Percentiles rank a stretch among this genome's conserved stretches.
phyloP scores from a whole-genome alignment of 2,888 invertebrate genomes.

The Leptinotarsa haldemani region DNA sequence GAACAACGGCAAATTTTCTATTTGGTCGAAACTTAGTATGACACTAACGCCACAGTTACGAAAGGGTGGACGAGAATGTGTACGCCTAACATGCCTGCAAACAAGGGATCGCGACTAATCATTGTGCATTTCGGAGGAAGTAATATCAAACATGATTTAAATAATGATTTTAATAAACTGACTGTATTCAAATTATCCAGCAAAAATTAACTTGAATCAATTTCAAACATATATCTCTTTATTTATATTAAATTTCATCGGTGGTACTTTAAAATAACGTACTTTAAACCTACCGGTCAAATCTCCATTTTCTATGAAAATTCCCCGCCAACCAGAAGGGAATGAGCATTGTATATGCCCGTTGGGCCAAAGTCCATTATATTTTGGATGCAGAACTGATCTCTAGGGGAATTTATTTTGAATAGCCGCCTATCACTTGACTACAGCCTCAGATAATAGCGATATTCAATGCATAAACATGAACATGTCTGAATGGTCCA shows the following conservation, averaged over 20 bases:
- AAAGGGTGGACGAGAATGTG: no score
- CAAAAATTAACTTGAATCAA: no score
- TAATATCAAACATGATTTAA: no score
- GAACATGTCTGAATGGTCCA: slow-evolving; percentile 39
- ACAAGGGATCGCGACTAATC: no score
- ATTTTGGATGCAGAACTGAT: slow-evolving; percentile 15
- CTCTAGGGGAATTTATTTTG: slow-evolving; percentile 33
- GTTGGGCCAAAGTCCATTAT: slow-evolving; percentile 25
- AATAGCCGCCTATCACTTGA: slow-evolving; percentile 47
- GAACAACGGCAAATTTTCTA: no score
- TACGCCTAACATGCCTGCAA: no score
- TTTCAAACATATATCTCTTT: no score
- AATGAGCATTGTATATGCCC: background rate
- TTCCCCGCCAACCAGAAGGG: background rate
- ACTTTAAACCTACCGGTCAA: background rate
- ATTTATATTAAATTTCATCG: background rate
- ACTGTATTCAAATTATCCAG: no score
- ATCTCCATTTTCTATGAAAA: slow-evolving; percentile 6
- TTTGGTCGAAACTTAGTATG: no score
- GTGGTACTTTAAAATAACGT: background rate
- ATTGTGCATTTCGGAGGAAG: no score
- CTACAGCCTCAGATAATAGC: slow-evolving; percentile 47
- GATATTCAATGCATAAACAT: slow-evolving; percentile 50
- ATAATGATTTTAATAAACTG: no score
- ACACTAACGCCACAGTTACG: no score